Base-by-base conservation (phyloP, 2,797 vertebrate genomes). In the Intellagama lesueurii region DNA sequence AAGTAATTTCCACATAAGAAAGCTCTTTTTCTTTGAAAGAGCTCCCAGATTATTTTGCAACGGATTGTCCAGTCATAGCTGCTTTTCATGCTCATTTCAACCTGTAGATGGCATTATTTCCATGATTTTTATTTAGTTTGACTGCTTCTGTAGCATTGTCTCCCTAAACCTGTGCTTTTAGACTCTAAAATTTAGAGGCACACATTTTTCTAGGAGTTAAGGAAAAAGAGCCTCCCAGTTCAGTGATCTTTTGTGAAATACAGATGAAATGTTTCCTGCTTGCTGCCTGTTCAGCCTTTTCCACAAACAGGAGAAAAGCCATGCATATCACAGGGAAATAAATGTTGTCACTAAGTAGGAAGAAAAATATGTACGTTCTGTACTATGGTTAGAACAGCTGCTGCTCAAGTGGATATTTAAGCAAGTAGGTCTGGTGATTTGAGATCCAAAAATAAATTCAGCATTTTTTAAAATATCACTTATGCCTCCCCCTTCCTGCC, bases 351-450 rank as follows among this genome's bases (percentile, higher is more conserved):
- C n/a, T 73, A 30, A 87, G 75, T 68, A 19, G 40, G 40, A 44
- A 56, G 30, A 44, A 75, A 90, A 30, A 70, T 28, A 66, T 17
- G 8, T 64, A 56, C 2, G 40, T 72, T 28, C 76, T 1, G 79
- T 68, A 7, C 52, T 91, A 66, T 83, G 76, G 8, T 87, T 80
- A n/a, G 32, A 85, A 56, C 49, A 44, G 52, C 68, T 73, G 0
- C 64, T 83, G 52, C n/a, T 88, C 69, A 85, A 90, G 26, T 22
- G 30, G 75, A n/a, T 16, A 28, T 24, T 16, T 91, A 89, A 79
- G 40, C 35, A n/a, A 47, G 12, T 26, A 8, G 47, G 1, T 87
- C 70, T 89, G 87, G 75, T 81, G 68, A 56, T 82, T 81, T n/a
- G 44, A 64, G 84, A 47, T 86, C 85, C 73, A n/a, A 6, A 78